Percentiles rank a stretch among this genome's conserved stretches.
These are phyloP conservation scores for Philypnodon macrostomus DNA, from an alignment of 2,797 vertebrate species.

Conservation along the genomic window DNA sequence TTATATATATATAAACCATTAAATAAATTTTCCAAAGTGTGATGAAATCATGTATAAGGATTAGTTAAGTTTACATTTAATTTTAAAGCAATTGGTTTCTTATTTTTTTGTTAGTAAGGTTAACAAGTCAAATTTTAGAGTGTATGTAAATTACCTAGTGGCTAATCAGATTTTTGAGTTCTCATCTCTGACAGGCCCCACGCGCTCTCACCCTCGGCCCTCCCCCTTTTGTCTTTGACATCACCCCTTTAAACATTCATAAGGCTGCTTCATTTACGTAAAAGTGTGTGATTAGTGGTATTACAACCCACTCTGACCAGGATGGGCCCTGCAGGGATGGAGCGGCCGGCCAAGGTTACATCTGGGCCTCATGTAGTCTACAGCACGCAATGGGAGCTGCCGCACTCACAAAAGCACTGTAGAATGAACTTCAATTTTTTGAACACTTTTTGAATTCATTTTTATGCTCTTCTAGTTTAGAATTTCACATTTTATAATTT, in stretches of 20 bases:
- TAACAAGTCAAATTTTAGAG: too few species aligned
- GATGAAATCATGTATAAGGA: too few species aligned
- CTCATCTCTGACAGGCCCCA: slow-evolving; percentile 50
- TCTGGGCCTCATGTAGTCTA: slow-evolving; percentile 41
- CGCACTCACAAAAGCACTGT: slow-evolving; percentile 17
- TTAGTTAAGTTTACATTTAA: too few species aligned
- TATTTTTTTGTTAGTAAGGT: too few species aligned
- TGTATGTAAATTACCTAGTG: slow-evolving; percentile 21
- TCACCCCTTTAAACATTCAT: slow-evolving; percentile 81
- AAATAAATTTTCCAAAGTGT: too few species aligned
- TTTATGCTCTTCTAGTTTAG: too few species aligned
- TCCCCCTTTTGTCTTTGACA: slow-evolving; percentile 76
- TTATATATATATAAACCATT: too few species aligned
- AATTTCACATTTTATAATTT: too few species aligned
- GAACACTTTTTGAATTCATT: too few species aligned
- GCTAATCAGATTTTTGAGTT: slow-evolving; percentile 56
- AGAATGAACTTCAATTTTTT: too few species aligned
- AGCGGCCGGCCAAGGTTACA: slow-evolving; percentile 66
- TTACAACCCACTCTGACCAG: slow-evolving; percentile 74
- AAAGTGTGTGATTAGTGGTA: slow-evolving; percentile 75
- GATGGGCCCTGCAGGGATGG: slow-evolving; percentile 59
- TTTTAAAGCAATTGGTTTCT: too few species aligned
- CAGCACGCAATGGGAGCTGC: slow-evolving; percentile 39
- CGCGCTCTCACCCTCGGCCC: slow-evolving; percentile 44
- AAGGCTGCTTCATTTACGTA: slow-evolving; percentile 73